phyloP scores from a whole-genome alignment of 2,888 invertebrate species.

The Scaptomyza cyrtandrae region DNA sequence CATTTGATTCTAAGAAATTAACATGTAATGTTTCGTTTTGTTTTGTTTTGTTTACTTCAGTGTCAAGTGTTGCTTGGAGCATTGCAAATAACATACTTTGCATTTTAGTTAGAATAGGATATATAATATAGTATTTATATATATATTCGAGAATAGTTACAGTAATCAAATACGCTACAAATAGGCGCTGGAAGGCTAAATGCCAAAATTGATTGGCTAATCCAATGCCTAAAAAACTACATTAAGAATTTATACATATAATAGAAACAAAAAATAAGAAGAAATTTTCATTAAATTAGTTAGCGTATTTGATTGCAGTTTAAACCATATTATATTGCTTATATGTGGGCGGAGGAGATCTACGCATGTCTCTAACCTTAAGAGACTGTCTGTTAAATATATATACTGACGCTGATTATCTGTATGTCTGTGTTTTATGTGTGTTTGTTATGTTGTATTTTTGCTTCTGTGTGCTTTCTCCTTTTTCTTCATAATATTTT shows the following conservation, averaged over 20 bases:
- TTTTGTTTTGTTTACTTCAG: slow-evolving; percentile 29
- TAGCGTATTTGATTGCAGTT: slow-evolving; percentile 76
- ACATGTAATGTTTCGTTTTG: slow-evolving; percentile 42
- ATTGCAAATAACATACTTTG: slow-evolving; percentile 63
- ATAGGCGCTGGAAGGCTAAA: slow-evolving; percentile 46
- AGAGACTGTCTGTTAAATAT: slow-evolving; percentile 13
- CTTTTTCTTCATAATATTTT: no score
- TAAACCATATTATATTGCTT: slow-evolving; percentile 78
- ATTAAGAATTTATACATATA: slow-evolving; percentile 16
- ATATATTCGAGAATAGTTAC: slow-evolving; percentile 71
- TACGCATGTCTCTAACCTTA: slow-evolving; percentile 55
- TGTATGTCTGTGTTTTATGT: slow-evolving; percentile 8
- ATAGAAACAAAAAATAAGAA: slow-evolving; percentile 16
- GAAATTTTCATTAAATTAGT: slow-evolving; percentile 48
- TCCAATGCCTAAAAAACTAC: slow-evolving; percentile 55
- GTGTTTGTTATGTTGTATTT: slow-evolving; percentile 14
- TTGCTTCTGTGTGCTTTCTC: slow-evolving; percentile 26
- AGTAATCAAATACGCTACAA: slow-evolving; percentile 72
- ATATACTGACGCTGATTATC: slow-evolving; percentile 32
- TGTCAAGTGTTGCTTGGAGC: slow-evolving; percentile 59
- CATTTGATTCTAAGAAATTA: slow-evolving; percentile 79
- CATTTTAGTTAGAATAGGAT: slow-evolving; percentile 34
- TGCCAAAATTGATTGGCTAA: slow-evolving; percentile 58
- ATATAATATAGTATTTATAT: slow-evolving; percentile 45
- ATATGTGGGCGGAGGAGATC: slow-evolving; percentile 74